A percentile compares a stretch with the other conserved stretches of the same genome.
These are phyloP conservation scores for Catharus bicknelli DNA, from an alignment of 2,113 vertebrate species.

Conservation along the genomic window DNA sequence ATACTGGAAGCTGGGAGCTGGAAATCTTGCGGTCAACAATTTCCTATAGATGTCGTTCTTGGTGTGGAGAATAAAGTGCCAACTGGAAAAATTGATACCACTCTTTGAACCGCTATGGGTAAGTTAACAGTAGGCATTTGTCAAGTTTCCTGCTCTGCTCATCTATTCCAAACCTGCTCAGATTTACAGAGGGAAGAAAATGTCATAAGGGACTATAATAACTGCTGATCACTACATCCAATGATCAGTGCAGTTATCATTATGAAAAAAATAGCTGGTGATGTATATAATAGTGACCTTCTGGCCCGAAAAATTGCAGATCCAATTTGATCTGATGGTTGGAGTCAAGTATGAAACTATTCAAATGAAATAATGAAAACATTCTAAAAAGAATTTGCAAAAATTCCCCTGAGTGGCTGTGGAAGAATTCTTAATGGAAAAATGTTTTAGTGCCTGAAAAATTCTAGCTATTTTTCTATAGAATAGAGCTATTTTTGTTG, in stretches of 20 bases:
- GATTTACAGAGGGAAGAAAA: not conserved
- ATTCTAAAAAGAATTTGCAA: not conserved
- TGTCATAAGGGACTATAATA: not conserved
- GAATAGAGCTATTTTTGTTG: not conserved
- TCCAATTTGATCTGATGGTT: not conserved
- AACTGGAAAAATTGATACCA: not conserved
- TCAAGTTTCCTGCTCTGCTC: not conserved
- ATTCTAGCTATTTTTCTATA: not conserved
- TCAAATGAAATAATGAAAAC: not conserved
- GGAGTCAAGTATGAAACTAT: not conserved
- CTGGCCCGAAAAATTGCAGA: not conserved
- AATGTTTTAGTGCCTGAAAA: not conserved
- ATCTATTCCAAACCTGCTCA: not conserved
- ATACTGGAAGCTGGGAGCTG: not conserved
- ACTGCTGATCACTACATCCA: not conserved
- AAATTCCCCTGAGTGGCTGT: not conserved
- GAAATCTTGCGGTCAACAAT: not conserved
- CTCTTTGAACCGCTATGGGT: not conserved
- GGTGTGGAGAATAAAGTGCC: not conserved
- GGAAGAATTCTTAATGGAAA: slow-evolving; percentile 6
- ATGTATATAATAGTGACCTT: not conserved
- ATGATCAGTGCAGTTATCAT: not conserved
- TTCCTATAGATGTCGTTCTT: not conserved
- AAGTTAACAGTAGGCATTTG: not conserved
- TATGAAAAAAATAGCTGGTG: not conserved